Conservation (phyloP, 2,888 invertebrate species). For the Ennomos quercinarius region DNA sequence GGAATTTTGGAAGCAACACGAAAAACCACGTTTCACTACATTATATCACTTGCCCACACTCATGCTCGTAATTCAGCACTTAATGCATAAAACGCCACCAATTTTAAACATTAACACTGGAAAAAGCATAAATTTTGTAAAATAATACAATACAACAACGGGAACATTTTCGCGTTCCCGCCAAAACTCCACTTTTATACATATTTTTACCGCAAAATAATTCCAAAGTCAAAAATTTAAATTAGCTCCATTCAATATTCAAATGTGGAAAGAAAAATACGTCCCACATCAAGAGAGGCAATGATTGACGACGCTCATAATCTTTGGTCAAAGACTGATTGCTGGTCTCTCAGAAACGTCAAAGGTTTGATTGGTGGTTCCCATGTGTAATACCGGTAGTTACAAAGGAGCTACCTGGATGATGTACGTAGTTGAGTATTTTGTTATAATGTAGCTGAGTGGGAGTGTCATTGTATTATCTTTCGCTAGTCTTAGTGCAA, state of each 20-base stretch:
- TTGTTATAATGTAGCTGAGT: constrained; percentile 49
- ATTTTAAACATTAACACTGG: too few species aligned
- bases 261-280: constrained; percentile 63
- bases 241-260: constrained; percentile 66
- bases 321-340: constrained; percentile 66
- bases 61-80: too few species aligned
- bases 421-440: constrained; percentile 20
- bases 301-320: constrained; percentile 75
- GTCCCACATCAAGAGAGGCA: constrained; percentile 43
- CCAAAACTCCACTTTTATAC: neutral
- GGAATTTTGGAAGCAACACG: too few species aligned
- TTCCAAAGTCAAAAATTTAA: constrained; percentile 57
- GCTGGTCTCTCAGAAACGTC: constrained; percentile 77
- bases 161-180: too few species aligned
- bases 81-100: too few species aligned
- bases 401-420: constrained; percentile 58
- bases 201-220: constrained; percentile 21
- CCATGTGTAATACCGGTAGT: constrained; percentile 85
- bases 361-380: constrained; percentile 81
- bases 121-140: too few species aligned
- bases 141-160: too few species aligned
- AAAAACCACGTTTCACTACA: too few species aligned
- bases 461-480: constrained; percentile 76
- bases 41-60: too few species aligned
- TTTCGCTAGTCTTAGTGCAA: constrained; percentile 42